Conservation (phyloP, 1,140 invertebrate species). For the Archivesica marissinica region DNA sequence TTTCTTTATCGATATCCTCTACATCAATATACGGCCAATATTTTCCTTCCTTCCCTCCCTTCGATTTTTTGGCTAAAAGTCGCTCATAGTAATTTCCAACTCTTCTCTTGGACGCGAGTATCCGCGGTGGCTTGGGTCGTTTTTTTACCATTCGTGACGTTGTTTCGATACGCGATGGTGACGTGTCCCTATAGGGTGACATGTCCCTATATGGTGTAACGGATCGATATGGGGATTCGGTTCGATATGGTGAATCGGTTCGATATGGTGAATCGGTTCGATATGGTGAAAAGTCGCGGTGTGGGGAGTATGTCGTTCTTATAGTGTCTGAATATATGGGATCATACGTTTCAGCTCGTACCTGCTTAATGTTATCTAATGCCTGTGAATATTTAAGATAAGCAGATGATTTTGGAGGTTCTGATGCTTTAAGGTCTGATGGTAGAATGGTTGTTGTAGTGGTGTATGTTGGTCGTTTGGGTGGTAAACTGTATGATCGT, state of each 20-base stretch:
- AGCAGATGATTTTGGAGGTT: constrained; percentile 31
- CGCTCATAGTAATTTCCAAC: constrained; percentile 59
- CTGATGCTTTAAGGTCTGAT: constrained; percentile 40
- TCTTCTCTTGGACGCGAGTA: constrained; percentile 39
- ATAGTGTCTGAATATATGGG: constrained; percentile 45
- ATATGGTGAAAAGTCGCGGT: constrained; percentile 25
- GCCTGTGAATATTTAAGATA: constrained; percentile 34
- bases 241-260: constrained; percentile 37
- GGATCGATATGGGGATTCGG: constrained; percentile 8
- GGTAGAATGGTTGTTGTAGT: constrained; percentile 18
- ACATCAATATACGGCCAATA: constrained; percentile 63
- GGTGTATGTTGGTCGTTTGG: constrained; percentile 40
- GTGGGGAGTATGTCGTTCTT: constrained; percentile 27
- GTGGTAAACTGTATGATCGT: constrained; percentile 48
- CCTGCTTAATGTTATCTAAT: constrained; percentile 20
- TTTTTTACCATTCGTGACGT: constrained; percentile 30
- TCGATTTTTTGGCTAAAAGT: constrained; percentile 21
- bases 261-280: constrained; percentile 37
- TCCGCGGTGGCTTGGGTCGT: constrained; percentile 49
- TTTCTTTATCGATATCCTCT: constrained; percentile 56
- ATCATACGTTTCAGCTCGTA: constrained; percentile 31
- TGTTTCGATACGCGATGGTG: constrained; percentile 7
- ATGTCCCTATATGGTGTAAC: constrained; percentile 2
- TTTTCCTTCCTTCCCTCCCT: constrained; percentile 32
- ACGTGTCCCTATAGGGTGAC: constrained; percentile 27